Base-by-base conservation (phyloP, 2,797 vertebrate species). In the Helarctos malayanus region DNA sequence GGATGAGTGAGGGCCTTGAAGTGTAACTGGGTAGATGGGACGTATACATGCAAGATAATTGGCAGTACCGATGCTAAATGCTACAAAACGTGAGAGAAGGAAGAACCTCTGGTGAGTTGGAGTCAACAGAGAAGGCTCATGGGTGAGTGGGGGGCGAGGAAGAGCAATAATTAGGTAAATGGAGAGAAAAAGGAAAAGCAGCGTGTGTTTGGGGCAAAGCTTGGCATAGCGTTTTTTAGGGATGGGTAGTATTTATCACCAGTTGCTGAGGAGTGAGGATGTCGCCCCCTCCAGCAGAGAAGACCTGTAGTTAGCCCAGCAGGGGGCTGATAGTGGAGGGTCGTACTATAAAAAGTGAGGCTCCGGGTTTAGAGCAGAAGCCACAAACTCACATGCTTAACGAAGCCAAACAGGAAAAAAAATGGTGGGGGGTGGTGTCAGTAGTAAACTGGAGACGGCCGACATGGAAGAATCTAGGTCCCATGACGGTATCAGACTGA, bases 111-210 rank as follows among this genome's bases (percentile, higher is more conserved):
- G 68, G 32, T 73, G 56, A 71, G 86, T 89, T 61, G 87, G 23
- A 63, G 13, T 57, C 19, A 21, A 11, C 47, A 85, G 69, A 73
- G 69, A 80, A 69, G 69, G 15, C 41, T 83, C 86, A 13, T 32
- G 52, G 79, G 54, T 65, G n/a, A 83, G 78, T n/a, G 29, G 95
- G 56, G 76, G 63, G 45, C 38, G 27, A 93, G 52, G 54, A 91
- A 76, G 68, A 68, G n/a, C 12, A 79, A 13, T 71, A 73, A 45
- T 82, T 54, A 84, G 35, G 14, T 61, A 82, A 93, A 81, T 54
- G 85, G 73, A 65, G 49, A 83, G 80, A 91, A 69, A 89, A 76
- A 61, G 59, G 76, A 35, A 94, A 95, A 54, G n/a, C 59, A 12
- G 38, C 56, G n/a, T 76, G 47, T 81, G 45, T 65, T 45, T 25